A percentile compares a stretch with the other conserved stretches of the same genome.
Conservation (phyloP, 2,888 invertebrate genomes). For the Cecidostiba fungosa region DNA sequence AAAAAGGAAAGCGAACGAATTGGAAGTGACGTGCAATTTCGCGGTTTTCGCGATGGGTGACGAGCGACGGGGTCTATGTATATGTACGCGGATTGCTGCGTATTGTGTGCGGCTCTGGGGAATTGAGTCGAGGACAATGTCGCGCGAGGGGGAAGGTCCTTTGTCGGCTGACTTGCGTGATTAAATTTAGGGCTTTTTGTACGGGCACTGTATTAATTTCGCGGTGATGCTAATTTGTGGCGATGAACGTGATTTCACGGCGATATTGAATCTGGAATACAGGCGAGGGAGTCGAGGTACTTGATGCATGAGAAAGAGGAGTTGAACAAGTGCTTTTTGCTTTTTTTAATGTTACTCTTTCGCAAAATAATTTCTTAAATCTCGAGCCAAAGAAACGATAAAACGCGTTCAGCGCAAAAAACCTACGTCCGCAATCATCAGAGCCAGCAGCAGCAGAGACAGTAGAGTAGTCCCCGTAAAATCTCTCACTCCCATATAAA, state of each 20-base stretch:
- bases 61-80: background rate
- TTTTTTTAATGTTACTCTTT: no score
- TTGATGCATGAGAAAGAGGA: no score
- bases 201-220: background rate
- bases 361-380: no score
- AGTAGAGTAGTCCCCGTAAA: background rate
- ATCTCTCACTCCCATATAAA: background rate
- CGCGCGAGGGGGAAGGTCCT: background rate
- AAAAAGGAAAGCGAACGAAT: background rate
- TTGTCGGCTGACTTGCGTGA: background rate
- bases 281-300: no score
- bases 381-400: background rate
- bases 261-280: no score
- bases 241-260: no score
- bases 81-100: no score
- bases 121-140: background rate
- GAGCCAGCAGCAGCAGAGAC: no score
- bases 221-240: background rate
- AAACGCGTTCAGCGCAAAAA: background rate
- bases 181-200: background rate
- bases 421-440: no score
- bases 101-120: background rate
- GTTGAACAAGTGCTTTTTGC: no score
- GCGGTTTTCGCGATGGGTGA: background rate
- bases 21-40: conserved; percentile 6